Evolutionary conservation across 1,140 invertebrate species (phyloP).

Genomic region (Drosophila yakuba): DNA sequence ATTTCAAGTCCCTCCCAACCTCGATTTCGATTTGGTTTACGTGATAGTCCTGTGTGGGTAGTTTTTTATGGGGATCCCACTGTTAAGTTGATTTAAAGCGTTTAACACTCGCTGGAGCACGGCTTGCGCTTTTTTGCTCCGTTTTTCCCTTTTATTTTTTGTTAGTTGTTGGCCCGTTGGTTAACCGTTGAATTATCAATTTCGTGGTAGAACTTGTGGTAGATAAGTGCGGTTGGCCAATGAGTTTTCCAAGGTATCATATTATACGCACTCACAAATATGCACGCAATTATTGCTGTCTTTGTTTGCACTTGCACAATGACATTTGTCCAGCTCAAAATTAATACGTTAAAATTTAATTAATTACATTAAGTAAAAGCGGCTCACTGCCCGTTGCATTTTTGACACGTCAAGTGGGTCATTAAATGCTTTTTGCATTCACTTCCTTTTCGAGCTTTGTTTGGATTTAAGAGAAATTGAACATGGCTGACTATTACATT

Average conservation of each 20-base stretch:
- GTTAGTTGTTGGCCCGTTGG: slow-evolving; percentile 71
- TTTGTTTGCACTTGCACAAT: slow-evolving; percentile 28
- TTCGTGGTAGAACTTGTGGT: slow-evolving; percentile 84
- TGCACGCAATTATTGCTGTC: slow-evolving; percentile 44
- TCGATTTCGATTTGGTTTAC: slow-evolving; percentile 27
- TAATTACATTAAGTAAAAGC: slow-evolving; percentile 79
- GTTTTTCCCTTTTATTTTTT: slow-evolving; percentile 40
- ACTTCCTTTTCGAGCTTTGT: slow-evolving; percentile 12
- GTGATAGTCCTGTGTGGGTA: slow-evolving; percentile 11
- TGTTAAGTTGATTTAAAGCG: slow-evolving; percentile 71
- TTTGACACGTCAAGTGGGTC: slow-evolving; percentile 70
- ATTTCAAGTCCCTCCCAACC: background rate
- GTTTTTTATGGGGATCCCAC: slow-evolving; percentile 17
- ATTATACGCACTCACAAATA: slow-evolving; percentile 36
- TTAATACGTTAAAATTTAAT: slow-evolving; percentile 79
- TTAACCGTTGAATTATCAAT: slow-evolving; percentile 84
- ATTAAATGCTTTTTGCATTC: slow-evolving; percentile 51
- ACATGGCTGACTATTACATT: background rate
- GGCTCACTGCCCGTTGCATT: slow-evolving; percentile 48
- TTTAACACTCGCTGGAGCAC: slow-evolving; percentile 61
- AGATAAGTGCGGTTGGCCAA: slow-evolving; percentile 83
- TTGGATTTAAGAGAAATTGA: background rate
- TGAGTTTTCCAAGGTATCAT: slow-evolving; percentile 84
- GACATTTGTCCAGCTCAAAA: slow-evolving; percentile 47
- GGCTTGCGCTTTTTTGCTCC: slow-evolving; percentile 16